Conservation (phyloP, 2,888 invertebrate species). For the Laspeyria flexula region DNA sequence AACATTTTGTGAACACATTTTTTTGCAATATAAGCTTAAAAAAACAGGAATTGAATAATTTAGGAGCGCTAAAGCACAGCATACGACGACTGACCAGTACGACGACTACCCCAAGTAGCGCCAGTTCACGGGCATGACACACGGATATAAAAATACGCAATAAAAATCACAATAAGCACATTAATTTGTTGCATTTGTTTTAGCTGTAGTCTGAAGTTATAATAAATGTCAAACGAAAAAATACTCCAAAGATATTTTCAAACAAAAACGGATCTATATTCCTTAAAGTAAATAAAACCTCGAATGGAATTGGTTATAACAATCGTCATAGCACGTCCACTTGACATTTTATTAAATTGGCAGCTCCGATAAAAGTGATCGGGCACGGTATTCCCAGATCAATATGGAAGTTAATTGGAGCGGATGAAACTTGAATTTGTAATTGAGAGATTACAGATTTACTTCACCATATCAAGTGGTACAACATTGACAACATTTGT, state of each 20-base stretch:
- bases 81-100: too few species aligned
- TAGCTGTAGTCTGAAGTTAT: too few species aligned
- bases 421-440: constrained; percentile 74
- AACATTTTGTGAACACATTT: too few species aligned
- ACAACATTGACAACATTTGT: constrained; percentile 49
- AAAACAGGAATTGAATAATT: too few species aligned
- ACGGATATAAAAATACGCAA: too few species aligned
- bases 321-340: constrained; percentile 23
- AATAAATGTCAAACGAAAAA: too few species aligned
- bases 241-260: constrained; percentile 5
- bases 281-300: constrained; percentile 22
- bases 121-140: too few species aligned
- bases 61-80: too few species aligned
- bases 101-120: too few species aligned
- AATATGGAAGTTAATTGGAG: constrained; percentile 77
- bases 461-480: constrained; percentile 51
- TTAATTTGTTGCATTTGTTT: too few species aligned
- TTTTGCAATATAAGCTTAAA: too few species aligned
- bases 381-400: constrained; percentile 61
- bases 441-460: constrained; percentile 75
- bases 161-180: too few species aligned
- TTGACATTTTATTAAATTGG: constrained; percentile 59
- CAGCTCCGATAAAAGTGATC: constrained; percentile 56
- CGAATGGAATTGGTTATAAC: constrained; percentile 20
- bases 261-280: constrained; percentile 11